Evolutionary conservation across 2,797 vertebrate genomes (phyloP), one percentile per base, ranked within the genome.

Genomic region (Oophaga sylvatica): DNA sequence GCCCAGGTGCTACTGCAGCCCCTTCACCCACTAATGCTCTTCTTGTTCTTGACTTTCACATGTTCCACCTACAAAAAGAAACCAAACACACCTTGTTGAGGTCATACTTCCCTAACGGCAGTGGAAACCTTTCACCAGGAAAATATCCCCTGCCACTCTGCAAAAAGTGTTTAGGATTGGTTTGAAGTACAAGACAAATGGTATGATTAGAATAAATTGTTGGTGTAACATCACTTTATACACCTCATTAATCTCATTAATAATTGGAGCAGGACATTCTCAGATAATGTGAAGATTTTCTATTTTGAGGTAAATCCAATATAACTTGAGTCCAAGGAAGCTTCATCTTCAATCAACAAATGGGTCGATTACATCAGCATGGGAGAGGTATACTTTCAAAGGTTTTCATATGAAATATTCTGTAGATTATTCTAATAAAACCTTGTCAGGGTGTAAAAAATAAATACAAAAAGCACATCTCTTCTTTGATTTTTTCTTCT

Each of bases 381-480:
- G 41, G 70, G 22, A 48, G 80, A 29, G 65, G 68, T 63, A 65
- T 35, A 45, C 84, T 62, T 81, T 90, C 88, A 71, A 85, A 81
- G 86, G 67, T 80, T 41, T 29, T 80, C 82, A 59, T 70, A 62
- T 31, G 11, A 60, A 63, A 86, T 60, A 86, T 73, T 60, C 59
- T 83, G 29, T 53, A 76, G 73, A 86, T 89, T 86, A 86, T 86
- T 89, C 77, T 77, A 76, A 79, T 77, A 88, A 86, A 83, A 86
- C 77, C 80, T 70, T 89, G 88, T 83, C 84, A 86, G 84, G 12
- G 29, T 86, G 63, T 31, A 56, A 75, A 79, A 85, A 76, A 83
- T 70, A 86, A 73, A 89, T 90, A 91, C 93, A 93, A 93, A 88
- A 86, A 93, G 91, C 92, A 93, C 88, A 92, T 62, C 71, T 48